A percentile compares a stretch with the other conserved stretches of the same genome.
Conservation (phyloP, 2,113 vertebrate genomes). For the Callopanchax toddi region DNA sequence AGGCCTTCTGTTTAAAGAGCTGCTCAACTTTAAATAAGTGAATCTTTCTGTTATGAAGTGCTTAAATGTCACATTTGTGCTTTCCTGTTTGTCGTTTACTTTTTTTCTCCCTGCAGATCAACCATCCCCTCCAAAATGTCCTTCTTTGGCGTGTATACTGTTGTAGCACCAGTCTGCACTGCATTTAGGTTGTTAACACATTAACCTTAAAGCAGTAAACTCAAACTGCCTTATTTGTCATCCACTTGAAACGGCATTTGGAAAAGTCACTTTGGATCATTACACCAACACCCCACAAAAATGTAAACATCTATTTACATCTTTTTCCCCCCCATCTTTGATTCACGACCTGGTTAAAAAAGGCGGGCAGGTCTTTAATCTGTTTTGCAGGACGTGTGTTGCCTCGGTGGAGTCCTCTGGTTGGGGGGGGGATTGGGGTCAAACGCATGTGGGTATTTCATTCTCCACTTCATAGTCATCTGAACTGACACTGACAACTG, state of each 20-base stretch:
- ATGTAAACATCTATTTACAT: constrained; percentile 24
- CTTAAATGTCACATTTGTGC: constrained; percentile 14
- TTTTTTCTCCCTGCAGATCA: constrained; percentile 12
- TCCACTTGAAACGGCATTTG: constrained; percentile 22
- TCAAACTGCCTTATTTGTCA: constrained; percentile 11
- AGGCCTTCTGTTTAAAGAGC: constrained; percentile 58
- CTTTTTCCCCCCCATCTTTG: constrained; percentile 8
- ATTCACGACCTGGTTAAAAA: constrained; percentile 17
- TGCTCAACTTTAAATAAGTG: constrained; percentile 44
- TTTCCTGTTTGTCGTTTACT: constrained; percentile 42
- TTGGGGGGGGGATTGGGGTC: constrained; percentile 54
- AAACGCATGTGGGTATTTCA: constrained; percentile 28
- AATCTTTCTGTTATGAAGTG: constrained; percentile 36
- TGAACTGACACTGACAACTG: constrained; percentile 67
- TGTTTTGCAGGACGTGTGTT: constrained; percentile 40
- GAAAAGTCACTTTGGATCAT: constrained; percentile 33
- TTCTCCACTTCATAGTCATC: constrained; percentile 47
- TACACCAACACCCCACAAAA: constrained; percentile 11
- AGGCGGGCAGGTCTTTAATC: constrained; percentile 4
- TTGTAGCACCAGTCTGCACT: neutral
- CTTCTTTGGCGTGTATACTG: constrained; percentile 11
- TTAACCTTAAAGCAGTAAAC: constrained; percentile 22
- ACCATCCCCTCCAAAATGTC: constrained; percentile 27
- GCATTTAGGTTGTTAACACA: constrained; percentile 27
- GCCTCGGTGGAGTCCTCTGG: constrained; percentile 27